Percentiles rank a stretch among this genome's conserved stretches.
Conservation (phyloP, 35 echinoderm and acorn worm genomes). For the Nesometra sesokonis region DNA sequence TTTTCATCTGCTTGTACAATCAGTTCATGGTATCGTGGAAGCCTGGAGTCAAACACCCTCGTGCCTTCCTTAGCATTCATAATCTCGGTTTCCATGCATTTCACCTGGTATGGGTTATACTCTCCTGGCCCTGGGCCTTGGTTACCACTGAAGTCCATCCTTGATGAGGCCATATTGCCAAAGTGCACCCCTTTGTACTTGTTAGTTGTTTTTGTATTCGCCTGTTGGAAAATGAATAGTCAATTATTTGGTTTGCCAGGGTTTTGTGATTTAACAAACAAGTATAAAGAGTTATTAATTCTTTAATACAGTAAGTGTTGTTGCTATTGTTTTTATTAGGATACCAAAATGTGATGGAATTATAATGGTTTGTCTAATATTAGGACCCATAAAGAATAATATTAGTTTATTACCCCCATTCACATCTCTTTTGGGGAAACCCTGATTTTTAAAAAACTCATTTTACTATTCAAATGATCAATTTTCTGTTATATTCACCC, state of each 20-base stretch:
- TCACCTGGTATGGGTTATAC: conserved; percentile 59
- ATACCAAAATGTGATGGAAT: no score
- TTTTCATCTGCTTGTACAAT: conserved; percentile 71
- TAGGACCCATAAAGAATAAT: no score
- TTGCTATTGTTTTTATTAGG: no score
- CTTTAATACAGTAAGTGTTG: no score
- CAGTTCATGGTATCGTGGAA: conserved; percentile 88
- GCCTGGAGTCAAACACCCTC: conserved; percentile 66
- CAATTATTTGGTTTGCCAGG: neutral
- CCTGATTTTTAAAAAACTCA: no score
- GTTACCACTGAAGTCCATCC: conserved; percentile 92
- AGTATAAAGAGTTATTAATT: no score
- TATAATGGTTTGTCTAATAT: no score
- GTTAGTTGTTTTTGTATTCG: conserved; percentile 73
- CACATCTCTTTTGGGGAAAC: no score
- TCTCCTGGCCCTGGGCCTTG: conserved; percentile 82
- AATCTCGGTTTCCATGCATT: conserved; percentile 41
- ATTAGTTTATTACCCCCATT: no score
- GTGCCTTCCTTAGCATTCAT: conserved; percentile 44
- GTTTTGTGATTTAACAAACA: no score
- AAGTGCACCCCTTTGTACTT: conserved; percentile 98
- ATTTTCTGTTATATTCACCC: no score
- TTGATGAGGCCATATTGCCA: conserved; percentile 51
- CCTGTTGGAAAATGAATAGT: conserved; percentile 26
- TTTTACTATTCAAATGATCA: no score